Base-by-base conservation (phyloP, 2,888 invertebrate genomes). In the Seira ritae region DNA sequence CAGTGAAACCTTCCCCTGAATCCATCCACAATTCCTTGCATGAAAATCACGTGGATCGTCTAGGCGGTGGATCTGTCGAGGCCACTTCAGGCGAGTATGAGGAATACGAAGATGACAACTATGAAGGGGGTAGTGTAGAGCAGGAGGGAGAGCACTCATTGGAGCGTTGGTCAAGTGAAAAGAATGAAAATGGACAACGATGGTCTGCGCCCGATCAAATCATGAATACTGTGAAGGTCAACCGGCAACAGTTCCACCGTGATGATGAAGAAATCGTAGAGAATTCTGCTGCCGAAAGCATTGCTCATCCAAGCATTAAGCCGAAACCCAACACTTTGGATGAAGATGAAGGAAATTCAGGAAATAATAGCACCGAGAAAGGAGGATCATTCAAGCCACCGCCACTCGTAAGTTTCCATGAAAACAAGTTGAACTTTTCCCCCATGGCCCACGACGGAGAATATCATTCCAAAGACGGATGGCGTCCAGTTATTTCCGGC, bases 401-500 rank as follows among this genome's bases (percentile, higher is more conserved):
- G 0, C 62, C 66, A 22, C 86, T 85, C 1, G 84, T 85, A 1
- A 87, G 76, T 46, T 89, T 89, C 62, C 89, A 89, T 67, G 86
- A 87, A 12, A 88, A 88, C 76, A 81, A 84, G 12, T 74, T 86
- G 50, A 84, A 78, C n/a, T 87, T 88, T 65, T 69, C 82, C 4
- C 84, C 86, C 0, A 77, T 80, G 65, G 73, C 75, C 6, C 50
- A 55, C 8, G 76, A 82, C 12, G 74, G 46, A 10, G 76, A 78
- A n/a, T 86, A 79, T 24, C 85, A 83, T 12, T 85, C 87, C 1
- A 85, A 85, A 31, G 88, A 88, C 46, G 87, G 87, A 24, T 89
- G 89, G 89, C 75, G 89, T 12, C 89, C 89, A 6, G 86, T 88
- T 0, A 23, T 87, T 17, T 81, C 84, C 8, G 81, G 82, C 42